Evolutionary conservation across 2,797 vertebrate genomes (phyloP).

Genomic region (Crocidura indochinensis): DNA sequence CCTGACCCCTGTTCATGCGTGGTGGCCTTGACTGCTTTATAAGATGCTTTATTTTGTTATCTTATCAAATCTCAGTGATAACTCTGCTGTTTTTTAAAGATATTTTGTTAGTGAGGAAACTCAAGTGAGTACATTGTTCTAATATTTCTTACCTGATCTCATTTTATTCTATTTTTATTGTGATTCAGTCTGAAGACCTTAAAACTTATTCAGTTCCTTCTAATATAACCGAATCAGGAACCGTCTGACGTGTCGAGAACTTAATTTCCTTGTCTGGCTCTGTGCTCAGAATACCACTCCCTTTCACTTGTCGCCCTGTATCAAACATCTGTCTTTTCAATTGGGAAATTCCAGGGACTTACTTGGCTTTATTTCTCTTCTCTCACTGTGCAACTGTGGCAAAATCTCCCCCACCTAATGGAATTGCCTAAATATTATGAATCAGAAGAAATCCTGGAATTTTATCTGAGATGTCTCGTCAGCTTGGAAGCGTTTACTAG

Average conservation of each 20-base stretch:
- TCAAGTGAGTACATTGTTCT: neutral
- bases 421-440: constrained; percentile 15
- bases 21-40: neutral
- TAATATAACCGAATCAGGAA: neutral
- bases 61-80: neutral
- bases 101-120: neutral
- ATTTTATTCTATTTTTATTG: neutral
- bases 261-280: neutral
- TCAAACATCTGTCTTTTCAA: neutral
- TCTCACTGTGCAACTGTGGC: neutral
- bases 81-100: neutral
- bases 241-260: neutral
- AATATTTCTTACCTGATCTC: neutral
- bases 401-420: neutral
- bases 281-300: neutral
- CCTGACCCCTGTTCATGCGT: too few relatives aligned
- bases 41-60: constrained; percentile 13
- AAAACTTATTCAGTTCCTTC: neutral
- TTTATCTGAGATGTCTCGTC: neutral
- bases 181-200: neutral
- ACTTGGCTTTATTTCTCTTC: neutral
- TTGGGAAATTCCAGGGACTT: neutral
- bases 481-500: neutral
- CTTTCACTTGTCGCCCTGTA: neutral
- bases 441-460: constrained; percentile 30